These are phyloP conservation scores for Daphoenositta chrysoptera DNA, from an alignment of 2,113 vertebrate species.

Conservation along the genomic window DNA sequence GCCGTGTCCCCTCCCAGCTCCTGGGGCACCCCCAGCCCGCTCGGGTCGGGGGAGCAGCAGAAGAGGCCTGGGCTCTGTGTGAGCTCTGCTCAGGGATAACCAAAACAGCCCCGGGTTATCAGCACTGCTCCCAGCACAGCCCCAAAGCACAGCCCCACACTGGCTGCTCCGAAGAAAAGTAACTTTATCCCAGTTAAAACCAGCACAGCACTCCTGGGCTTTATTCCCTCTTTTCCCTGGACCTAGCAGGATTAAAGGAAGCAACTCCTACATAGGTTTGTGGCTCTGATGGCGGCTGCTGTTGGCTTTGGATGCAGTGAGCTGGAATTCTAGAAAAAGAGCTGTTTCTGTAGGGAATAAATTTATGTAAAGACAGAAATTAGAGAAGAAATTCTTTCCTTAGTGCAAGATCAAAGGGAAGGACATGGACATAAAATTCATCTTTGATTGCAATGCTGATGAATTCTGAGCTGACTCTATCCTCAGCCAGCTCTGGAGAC, in stretches of 20 bases:
- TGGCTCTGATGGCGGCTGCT: background rate
- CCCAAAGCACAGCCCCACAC: background rate
- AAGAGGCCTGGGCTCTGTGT: background rate
- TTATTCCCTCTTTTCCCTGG: background rate
- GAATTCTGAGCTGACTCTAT: background rate
- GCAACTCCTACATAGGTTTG: background rate
- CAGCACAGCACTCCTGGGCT: background rate
- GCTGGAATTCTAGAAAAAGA: background rate
- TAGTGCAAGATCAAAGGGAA: background rate
- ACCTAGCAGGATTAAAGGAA: background rate
- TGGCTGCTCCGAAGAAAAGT: background rate
- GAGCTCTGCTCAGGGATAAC: background rate
- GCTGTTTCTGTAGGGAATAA: background rate
- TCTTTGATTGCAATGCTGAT: background rate
- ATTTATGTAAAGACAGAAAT: background rate
- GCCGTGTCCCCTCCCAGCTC: background rate
- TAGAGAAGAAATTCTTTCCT: background rate
- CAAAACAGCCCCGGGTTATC: accelerated
- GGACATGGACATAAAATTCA: background rate
- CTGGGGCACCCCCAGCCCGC: background rate
- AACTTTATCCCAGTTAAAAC: background rate
- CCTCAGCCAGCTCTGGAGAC: background rate
- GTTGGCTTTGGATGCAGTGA: background rate
- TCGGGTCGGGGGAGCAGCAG: background rate
- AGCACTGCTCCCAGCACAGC: background rate